Percentiles rank a stretch among this genome's conserved stretches.
These are phyloP conservation scores for Aromia moschata DNA, from an alignment of 2,888 invertebrate genomes.

Conservation along the genomic window DNA sequence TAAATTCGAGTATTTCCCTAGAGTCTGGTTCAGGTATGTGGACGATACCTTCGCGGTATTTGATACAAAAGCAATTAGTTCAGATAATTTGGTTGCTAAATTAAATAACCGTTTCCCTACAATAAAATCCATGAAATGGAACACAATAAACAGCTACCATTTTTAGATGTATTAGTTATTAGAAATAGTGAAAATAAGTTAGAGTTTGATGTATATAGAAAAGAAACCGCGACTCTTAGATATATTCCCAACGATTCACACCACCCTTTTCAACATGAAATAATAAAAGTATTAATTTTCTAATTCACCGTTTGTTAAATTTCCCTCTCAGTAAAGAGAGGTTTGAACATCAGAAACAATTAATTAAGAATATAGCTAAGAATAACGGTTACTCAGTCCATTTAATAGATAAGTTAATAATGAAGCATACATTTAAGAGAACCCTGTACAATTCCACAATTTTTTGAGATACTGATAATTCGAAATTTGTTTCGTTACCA, in stretches of 20 bases:
- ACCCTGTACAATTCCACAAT: not conserved
- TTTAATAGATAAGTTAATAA: not conserved
- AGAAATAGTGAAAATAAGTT: not conserved
- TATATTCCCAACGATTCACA: not conserved
- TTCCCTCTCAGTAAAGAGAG: not conserved
- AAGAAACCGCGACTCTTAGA: not conserved
- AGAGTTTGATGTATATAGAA: not conserved
- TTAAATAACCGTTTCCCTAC: not conserved
- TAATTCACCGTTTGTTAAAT: not conserved
- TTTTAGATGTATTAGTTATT: not conserved
- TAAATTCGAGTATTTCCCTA: no score
- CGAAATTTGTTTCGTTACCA: no score
- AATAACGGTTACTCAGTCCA: not conserved
- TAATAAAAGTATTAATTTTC: not conserved
- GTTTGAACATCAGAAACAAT: not conserved
- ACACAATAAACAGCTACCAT: not conserved
- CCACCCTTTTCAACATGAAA: not conserved
- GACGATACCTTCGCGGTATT: no score
- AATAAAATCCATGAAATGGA: not conserved
- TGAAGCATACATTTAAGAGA: not conserved
- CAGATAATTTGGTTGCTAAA: not conserved
- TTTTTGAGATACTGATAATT: not conserved
- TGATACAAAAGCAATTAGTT: not conserved
- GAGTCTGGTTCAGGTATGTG: no score
- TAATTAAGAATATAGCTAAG: not conserved